Evolutionary conservation across 2,797 vertebrate species (phyloP), one percentile per base, ranked within the genome.

Genomic region (Trematomus bernacchii): DNA sequence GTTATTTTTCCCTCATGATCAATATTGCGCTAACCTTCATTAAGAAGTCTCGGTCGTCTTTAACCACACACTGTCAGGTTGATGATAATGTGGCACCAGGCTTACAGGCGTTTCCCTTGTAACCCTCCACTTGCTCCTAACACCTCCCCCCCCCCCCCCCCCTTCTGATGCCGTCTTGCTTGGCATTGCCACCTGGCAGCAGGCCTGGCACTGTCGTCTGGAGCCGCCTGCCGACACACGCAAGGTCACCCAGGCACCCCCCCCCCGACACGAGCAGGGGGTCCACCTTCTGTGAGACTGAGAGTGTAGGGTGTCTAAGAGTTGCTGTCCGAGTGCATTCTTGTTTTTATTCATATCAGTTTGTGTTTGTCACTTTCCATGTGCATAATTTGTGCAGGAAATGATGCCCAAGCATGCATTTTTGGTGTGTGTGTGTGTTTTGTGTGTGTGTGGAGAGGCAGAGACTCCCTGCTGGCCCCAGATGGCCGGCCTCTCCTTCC

Each of bases 231-330:
- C 80, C 75, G 77, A 77, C 91, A 84, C 80, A 92, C 85, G 74
- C 89, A 94, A 93, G 92, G 92, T 94, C 93, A 93, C 83, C 79
- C 82, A 67, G 87, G 87, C 81, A 71, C 78, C 90, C 89, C 82
- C 23, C 27, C 21, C 44, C 77, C 16, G 21, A 66, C 8, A 3
- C 73, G 1, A 62, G 76, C 61, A 11, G 77, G 88, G 83, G 84
- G 82, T 85, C 79, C 75, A 72, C 82, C 81, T 85, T 87, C 79
- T 66, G 65, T 54, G 51, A 65, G 79, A 74, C 79, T 50, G 76
- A 60, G 46, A 77, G 73, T 66, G 79, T 69, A 60, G 52, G 77
- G 61, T 19, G 65, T 60, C 69, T 80, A 70, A 87, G 79, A 27
- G 52, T 75, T 66, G 73, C 85, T 83, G 78, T 86, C 75, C 0